These are phyloP conservation scores for Apostichopus parvimensis DNA, from an alignment of 35 echinoderm and acorn worm species.

Conservation along the genomic window DNA sequence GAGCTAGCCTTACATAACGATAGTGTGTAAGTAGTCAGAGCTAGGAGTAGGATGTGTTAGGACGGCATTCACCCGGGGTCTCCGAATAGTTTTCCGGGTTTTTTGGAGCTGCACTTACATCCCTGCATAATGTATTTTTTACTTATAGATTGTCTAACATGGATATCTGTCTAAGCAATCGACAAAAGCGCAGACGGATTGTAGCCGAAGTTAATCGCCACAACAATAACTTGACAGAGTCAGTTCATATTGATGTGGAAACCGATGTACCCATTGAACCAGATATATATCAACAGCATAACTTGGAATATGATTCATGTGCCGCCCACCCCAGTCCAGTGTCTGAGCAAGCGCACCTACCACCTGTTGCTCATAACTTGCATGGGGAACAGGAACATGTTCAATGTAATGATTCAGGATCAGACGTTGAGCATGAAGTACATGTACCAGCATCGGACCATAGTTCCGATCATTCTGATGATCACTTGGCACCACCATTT, in stretches of 20 bases:
- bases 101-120: too few relatives aligned
- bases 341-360: too few relatives aligned
- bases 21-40: too few relatives aligned
- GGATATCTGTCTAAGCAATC: background rate
- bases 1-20: too few relatives aligned
- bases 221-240: background rate
- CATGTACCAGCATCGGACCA: background rate
- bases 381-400: background rate
- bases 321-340: background rate
- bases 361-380: background rate
- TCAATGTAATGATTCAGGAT: too few relatives aligned
- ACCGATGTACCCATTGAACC: background rate
- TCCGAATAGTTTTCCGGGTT: too few relatives aligned
- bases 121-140: too few relatives aligned
- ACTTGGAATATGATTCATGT: background rate
- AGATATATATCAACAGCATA: background rate
- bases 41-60: too few relatives aligned
- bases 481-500: background rate
- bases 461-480: background rate
- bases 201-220: constrained; percentile 12
- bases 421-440: too few relatives aligned
- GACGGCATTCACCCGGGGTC: too few relatives aligned
- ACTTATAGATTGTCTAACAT: too few relatives aligned
- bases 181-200: constrained; percentile 22
- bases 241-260: background rate